Base-by-base conservation (phyloP, 2,797 vertebrate species). In the Ara ararauna region DNA sequence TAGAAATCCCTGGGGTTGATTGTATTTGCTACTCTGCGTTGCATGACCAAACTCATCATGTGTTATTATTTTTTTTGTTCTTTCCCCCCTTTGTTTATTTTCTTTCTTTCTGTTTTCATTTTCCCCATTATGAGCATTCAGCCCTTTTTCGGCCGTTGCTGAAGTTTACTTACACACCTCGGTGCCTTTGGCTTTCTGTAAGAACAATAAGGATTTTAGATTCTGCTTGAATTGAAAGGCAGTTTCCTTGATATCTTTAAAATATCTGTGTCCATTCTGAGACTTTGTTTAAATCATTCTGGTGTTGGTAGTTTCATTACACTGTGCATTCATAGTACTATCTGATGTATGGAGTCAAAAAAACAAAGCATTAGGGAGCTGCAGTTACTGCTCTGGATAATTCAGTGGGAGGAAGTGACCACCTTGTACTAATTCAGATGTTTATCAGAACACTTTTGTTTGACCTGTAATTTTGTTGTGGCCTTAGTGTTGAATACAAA, bases 81-180 rank as follows among this genome's bases (percentile, higher is more conserved):
- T 62, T 7, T 40, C 13, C 16, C 22, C 21, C 10, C 21, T 8
- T 51, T 21, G 13, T 38, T 13, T 38, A 26, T 40, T 66, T 51
- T 58, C 4, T 4, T 58, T 22, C 66, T 68, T 21, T 13, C 8
- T 7, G n/a, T n/a, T 50, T 66, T 34, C 23, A 18, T 40, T 34
- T 11, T 5, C 3, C 17, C 47, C 19, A 42, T 54, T 61, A 13
- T 34, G 61, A 72, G 7, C 16, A 24, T 50, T 72, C 36, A 42
- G 15, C 19, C 8, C 11, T n/a, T 58, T 76, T 50, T 47, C 66
- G 10, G 17, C 47, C 62, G 10, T 48, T 82, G 15, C 30, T 54
- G 53, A 20, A 32, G 21, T 62, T 85, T 22, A 29, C 36, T 50
- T 64, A 8, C 0, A 0, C 7, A 4, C 3, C 3, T 40, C 8